Conservation (phyloP, 2,113 vertebrate genomes). For the Tachuris rubrigastra region DNA sequence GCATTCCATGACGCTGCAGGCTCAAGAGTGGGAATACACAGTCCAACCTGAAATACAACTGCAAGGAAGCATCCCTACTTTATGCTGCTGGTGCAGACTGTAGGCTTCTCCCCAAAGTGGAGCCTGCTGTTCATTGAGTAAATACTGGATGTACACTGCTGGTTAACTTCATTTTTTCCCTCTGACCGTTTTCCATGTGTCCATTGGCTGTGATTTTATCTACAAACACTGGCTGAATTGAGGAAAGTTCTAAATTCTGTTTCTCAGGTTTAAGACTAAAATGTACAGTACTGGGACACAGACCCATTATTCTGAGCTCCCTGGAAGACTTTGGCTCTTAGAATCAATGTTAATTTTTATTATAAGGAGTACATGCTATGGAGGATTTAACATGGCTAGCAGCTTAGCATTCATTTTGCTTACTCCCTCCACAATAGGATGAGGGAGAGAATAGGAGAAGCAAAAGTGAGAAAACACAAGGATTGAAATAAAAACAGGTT, state of each 20-base stretch:
- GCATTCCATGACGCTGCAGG: not conserved
- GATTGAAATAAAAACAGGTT: not conserved
- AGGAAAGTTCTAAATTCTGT: not conserved
- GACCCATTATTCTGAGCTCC: not conserved
- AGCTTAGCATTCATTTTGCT: not conserved
- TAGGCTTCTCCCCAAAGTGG: not conserved
- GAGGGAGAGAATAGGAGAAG: not conserved
- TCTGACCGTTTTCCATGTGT: not conserved
- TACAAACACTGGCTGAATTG: not conserved
- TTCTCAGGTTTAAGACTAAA: not conserved
- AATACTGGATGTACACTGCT: not conserved
- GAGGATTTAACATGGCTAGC: not conserved
- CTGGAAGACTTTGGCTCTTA: not conserved
- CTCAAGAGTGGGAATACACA: not conserved
- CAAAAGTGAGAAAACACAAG: not conserved
- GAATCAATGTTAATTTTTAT: not conserved
- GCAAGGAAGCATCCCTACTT: not conserved
- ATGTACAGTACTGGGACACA: not conserved
- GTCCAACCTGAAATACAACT: not conserved
- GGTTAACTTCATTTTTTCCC: not conserved
- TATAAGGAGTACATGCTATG: not conserved
- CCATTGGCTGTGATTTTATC: not conserved
- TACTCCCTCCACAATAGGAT: not conserved
- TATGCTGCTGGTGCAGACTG: too few relatives aligned
- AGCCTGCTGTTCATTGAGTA: not conserved